Evolutionary conservation across 2,797 vertebrate genomes (phyloP).

Genomic region (Valencia hispanica): DNA sequence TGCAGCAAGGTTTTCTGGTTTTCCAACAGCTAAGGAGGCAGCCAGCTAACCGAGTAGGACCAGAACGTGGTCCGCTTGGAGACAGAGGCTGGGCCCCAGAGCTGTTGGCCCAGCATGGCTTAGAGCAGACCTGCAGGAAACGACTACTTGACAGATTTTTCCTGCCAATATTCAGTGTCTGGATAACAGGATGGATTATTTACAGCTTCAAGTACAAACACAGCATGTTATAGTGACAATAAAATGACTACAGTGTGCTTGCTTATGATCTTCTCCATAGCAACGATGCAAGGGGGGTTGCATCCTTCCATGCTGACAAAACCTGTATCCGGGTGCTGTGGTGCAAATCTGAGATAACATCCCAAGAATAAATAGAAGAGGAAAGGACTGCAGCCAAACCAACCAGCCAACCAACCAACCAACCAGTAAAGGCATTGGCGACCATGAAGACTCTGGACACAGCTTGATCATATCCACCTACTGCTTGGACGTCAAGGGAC

Average conservation of each 20-base stretch:
- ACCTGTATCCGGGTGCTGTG: too few relatives aligned
- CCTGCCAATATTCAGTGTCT: not conserved
- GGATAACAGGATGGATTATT: constrained; percentile 4
- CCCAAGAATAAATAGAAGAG: too few relatives aligned
- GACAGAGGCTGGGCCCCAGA: not conserved
- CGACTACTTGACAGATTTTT: not conserved
- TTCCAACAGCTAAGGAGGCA: not conserved
- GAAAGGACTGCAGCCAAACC: too few relatives aligned
- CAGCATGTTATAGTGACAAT: not conserved
- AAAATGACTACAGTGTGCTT: not conserved
- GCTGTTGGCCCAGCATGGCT: not conserved
- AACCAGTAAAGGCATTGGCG: too few relatives aligned
- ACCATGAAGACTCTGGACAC: too few relatives aligned
- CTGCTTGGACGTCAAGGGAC: too few relatives aligned
- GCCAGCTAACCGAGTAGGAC: not conserved
- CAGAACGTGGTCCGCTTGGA: not conserved
- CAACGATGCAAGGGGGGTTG: not conserved
- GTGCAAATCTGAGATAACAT: too few relatives aligned
- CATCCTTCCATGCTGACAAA: too few relatives aligned
- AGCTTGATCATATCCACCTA: too few relatives aligned
- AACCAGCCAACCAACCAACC: too few relatives aligned
- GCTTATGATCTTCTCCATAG: not conserved
- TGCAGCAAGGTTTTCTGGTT: not conserved
- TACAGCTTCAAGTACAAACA: not conserved
- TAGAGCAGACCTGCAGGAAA: not conserved